phyloP scores from a whole-genome alignment of 2,797 vertebrate species.

The Oreochromis grahami region DNA sequence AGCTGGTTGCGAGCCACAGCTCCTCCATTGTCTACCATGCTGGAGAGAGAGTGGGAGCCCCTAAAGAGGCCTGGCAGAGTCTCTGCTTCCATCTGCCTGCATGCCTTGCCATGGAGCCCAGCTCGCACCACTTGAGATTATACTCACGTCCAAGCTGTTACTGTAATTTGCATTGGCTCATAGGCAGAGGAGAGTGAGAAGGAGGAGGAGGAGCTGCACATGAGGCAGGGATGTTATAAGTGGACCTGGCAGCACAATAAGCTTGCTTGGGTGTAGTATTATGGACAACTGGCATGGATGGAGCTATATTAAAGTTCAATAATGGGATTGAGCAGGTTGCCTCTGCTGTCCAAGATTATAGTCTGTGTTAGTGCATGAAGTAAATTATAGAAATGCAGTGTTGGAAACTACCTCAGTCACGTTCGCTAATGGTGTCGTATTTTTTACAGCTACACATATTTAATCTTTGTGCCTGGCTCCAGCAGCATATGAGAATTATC shows the following conservation, averaged over 20 bases:
- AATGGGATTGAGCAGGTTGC: slow-evolving; percentile 47
- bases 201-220: slow-evolving; percentile 64
- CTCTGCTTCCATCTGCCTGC: slow-evolving; percentile 66
- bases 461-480: not conserved
- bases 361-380: slow-evolving; percentile 3
- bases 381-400: slow-evolving; percentile 33
- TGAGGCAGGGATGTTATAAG: slow-evolving; percentile 70
- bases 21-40: slow-evolving; percentile 65
- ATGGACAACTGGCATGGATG: slow-evolving; percentile 53
- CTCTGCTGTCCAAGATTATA: slow-evolving; percentile 42
- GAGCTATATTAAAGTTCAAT: slow-evolving; percentile 58
- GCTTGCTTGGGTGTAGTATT: slow-evolving; percentile 45
- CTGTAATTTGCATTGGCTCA: slow-evolving; percentile 78
- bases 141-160: slow-evolving; percentile 76
- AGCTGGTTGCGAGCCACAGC: slow-evolving; percentile 57
- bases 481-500: not conserved
- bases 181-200: slow-evolving; percentile 52
- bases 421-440: not conserved
- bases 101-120: slow-evolving; percentile 62
- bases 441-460: slow-evolving; percentile 8
- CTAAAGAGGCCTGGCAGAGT: slow-evolving; percentile 69
- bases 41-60: slow-evolving; percentile 61
- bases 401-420: slow-evolving; percentile 12
- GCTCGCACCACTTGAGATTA: slow-evolving; percentile 72
- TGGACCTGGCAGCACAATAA: slow-evolving; percentile 69